Base-by-base conservation (phyloP, 1,140 invertebrate genomes). In the Brachionus plicatilis region DNA sequence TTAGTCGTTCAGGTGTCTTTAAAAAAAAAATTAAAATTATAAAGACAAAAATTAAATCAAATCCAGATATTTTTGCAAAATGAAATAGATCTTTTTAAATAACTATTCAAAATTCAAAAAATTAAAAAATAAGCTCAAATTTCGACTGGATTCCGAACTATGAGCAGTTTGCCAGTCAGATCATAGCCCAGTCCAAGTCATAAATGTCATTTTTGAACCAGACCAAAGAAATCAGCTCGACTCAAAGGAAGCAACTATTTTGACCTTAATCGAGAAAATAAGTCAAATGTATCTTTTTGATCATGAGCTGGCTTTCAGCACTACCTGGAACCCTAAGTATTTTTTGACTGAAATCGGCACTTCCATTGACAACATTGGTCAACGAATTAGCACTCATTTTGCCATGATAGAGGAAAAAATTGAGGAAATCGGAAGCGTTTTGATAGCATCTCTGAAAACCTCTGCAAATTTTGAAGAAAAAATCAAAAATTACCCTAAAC, bases 211-310 rank as follows among this genome's bases (percentile, higher is more conserved):
- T n/a, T n/a, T n/a, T n/a, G n/a, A n/a, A n/a, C n/a, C n/a, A n/a
- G n/a, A n/a, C n/a, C n/a, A n/a, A n/a, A n/a, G n/a, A n/a, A n/a
- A n/a, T n/a, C n/a, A n/a, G n/a, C n/a, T n/a, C n/a, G 85, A 87
- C 8, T 85, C 89, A 47, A 88, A 89, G 87, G 86, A 88, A 24
- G 86, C 84, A 4, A 86, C 88, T 78, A 87, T 90, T 6, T 85
- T 85, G 43, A 85, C 80, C 12, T 86, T 86, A 1, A 87, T 90
- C 29, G 85, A 86, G 17, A 87, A 85, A 24, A 89, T 90, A 70
- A 85, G 80, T 17, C 85, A 87, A 68, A 89, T 88, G 86, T 88
- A 86, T 68, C 86, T 90, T n/a, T 90, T 88, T 87, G 88, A 90
- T 85, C 85, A 87, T 68, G 87, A 88, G 1, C 85, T 87, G 11